Evolutionary conservation across 1,140 invertebrate genomes (phyloP).

Genomic region (Drosophila biarmipes): DNA sequence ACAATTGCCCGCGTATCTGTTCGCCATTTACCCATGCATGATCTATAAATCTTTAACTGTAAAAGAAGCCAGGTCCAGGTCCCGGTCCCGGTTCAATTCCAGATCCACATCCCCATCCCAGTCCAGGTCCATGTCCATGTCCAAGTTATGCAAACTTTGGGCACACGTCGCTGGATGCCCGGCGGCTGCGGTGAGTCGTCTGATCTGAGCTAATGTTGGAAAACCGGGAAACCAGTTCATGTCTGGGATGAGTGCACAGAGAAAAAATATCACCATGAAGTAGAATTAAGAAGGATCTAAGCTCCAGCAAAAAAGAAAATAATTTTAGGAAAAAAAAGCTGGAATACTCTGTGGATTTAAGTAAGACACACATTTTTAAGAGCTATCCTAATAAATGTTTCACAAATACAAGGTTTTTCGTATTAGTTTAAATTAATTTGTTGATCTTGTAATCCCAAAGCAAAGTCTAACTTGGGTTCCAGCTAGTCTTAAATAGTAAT

Average conservation of each 20-base stretch:
- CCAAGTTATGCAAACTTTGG: conserved; percentile 70
- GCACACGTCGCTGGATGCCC: conserved; percentile 55
- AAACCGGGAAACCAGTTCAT: conserved; percentile 51
- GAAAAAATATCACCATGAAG: background rate
- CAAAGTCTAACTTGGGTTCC: no score
- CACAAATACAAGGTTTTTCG: no score
- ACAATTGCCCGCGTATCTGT: conserved; percentile 71
- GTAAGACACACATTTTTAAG: no score
- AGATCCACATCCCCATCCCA: background rate
- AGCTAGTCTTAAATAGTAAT: no score
- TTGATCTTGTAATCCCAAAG: no score
- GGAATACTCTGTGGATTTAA: no score
- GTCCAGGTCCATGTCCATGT: conserved; percentile 24
- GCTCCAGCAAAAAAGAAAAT: no score
- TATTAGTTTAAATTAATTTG: no score
- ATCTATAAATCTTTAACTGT: conserved; percentile 78
- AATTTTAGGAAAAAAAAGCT: no score
- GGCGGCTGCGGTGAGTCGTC: conserved; percentile 32
- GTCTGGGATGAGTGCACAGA: conserved; percentile 21
- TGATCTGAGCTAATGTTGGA: conserved; percentile 42
- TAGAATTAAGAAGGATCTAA: background rate
- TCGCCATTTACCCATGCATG: conserved; percentile 62
- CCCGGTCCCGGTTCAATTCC: conserved; percentile 6
- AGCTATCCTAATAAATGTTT: no score
- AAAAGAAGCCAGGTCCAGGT: conserved; percentile 45